phyloP scores from a whole-genome alignment of 2,113 vertebrate genomes.

The Myotis brandtii region DNA sequence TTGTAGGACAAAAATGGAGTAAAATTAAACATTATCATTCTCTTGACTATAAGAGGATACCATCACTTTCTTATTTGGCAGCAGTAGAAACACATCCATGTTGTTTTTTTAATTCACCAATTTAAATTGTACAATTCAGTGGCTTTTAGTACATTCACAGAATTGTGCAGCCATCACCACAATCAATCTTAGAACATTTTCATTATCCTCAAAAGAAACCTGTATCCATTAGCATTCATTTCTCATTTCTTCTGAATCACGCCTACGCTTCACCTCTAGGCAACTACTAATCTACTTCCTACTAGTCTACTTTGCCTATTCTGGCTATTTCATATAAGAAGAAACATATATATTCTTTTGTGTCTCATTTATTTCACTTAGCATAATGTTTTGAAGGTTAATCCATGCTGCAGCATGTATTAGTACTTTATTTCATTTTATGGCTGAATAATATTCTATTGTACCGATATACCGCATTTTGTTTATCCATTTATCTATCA shows the following conservation, averaged over 20 bases:
- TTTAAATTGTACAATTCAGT: not conserved
- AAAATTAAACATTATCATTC: not conserved
- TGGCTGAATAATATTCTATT: not conserved
- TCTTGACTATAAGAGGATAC: not conserved
- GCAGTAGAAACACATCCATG: too few relatives aligned
- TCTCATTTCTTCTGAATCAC: not conserved
- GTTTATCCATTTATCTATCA: not conserved
- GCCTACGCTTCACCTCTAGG: not conserved
- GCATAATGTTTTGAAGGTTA: slow-evolving; percentile 23
- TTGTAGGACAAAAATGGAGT: not conserved
- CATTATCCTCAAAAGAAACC: not conserved
- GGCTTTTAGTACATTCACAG: slow-evolving; percentile 15
- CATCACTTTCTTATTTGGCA: too few relatives aligned
- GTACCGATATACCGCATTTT: not conserved
- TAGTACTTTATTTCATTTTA: slow-evolving; percentile 24
- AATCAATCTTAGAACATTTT: not conserved
- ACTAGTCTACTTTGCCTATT: not conserved
- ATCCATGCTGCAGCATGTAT: not conserved
- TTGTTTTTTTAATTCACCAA: too few relatives aligned
- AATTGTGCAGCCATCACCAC: not conserved
- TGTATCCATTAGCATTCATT: not conserved
- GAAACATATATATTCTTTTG: slow-evolving; percentile 1
- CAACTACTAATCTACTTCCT: slow-evolving; percentile 4
- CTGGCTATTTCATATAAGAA: slow-evolving; percentile 44
- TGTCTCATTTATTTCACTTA: slow-evolving; percentile 21